These are phyloP conservation scores for Trididemnum miniatum DNA, from an alignment of 23 tunicate genomes.

Conservation along the genomic window DNA sequence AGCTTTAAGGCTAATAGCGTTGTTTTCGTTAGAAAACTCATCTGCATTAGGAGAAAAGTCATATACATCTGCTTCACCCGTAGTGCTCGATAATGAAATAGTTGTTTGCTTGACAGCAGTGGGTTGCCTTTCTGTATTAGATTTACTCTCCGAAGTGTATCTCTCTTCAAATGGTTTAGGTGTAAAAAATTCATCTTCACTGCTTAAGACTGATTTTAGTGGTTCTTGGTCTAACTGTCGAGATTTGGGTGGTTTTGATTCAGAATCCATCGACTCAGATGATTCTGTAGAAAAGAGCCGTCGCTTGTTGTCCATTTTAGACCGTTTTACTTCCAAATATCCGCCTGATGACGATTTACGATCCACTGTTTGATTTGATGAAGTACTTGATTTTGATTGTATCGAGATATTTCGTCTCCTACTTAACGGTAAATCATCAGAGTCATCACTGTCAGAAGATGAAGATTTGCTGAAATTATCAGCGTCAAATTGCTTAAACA, in stretches of 20 bases:
- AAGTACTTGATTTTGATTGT: not conserved
- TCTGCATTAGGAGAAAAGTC: conserved; percentile 73
- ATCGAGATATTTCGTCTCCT: not conserved
- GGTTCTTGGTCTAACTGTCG: not conserved
- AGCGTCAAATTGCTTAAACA: conserved; percentile 32
- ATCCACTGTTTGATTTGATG: not conserved
- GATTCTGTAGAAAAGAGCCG: conserved; percentile 41
- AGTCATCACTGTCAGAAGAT: conserved; percentile 52
- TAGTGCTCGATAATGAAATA: not conserved
- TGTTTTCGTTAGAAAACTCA: conserved; percentile 45
- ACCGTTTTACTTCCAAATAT: not conserved
- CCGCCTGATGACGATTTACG: not conserved
- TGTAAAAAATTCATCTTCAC: conserved; percentile 13
- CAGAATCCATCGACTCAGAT: conserved; percentile 38
- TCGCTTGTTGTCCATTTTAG: conserved; percentile 11
- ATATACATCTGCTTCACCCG: conserved; percentile 54
- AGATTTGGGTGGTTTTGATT: not conserved
- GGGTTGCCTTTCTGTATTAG: not conserved
- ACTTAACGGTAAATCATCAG: conserved; percentile 47
- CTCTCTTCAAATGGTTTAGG: not conserved
- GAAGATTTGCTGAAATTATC: not conserved
- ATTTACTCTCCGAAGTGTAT: not conserved
- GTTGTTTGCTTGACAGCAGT: not conserved
- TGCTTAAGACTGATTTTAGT: not conserved
- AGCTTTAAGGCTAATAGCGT: conserved; percentile 68